phyloP scores from a whole-genome alignment of 2,797 vertebrate genomes.

The Myotis vivesi region DNA sequence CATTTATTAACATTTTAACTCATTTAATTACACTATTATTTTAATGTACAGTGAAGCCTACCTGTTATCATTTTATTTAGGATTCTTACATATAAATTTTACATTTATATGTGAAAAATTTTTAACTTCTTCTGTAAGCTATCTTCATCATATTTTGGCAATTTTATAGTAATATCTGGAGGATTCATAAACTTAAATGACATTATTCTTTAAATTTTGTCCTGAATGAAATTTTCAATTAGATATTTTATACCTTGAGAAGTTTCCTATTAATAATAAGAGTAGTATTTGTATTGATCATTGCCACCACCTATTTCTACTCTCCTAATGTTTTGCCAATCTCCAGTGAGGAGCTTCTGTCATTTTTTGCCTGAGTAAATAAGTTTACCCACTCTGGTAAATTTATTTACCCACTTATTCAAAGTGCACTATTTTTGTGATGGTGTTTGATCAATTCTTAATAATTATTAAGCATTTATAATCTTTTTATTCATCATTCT shows the following conservation, averaged over 20 bases:
- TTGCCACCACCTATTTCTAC: not conserved
- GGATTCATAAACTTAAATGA: not conserved
- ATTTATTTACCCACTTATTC: not conserved
- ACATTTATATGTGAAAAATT: not conserved
- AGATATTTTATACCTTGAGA: not conserved
- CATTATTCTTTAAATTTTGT: conserved; percentile 27
- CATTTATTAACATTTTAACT: not conserved
- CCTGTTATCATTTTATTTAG: conserved; percentile 30
- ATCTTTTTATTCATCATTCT: not conserved
- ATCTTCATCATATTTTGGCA: not conserved
- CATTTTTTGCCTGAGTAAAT: conserved; percentile 10
- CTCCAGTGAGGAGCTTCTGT: not conserved
- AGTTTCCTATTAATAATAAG: conserved; percentile 1
- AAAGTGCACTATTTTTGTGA: conserved; percentile 28
- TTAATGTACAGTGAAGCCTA: conserved; percentile 9
- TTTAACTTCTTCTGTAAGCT: not conserved
- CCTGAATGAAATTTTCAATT: conserved; percentile 14
- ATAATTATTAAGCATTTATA: not conserved
- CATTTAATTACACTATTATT: conserved; percentile 13
- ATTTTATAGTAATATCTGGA: not conserved
- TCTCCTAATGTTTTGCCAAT: not conserved
- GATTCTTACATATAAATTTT: not conserved
- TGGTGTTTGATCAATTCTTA: conserved; percentile 38
- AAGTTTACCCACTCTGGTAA: conserved; percentile 5
- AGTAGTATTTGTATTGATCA: not conserved